These are phyloP conservation scores for Caenorhabditis sinica DNA, from an alignment of 2,888 invertebrate genomes.

Conservation along the genomic window DNA sequence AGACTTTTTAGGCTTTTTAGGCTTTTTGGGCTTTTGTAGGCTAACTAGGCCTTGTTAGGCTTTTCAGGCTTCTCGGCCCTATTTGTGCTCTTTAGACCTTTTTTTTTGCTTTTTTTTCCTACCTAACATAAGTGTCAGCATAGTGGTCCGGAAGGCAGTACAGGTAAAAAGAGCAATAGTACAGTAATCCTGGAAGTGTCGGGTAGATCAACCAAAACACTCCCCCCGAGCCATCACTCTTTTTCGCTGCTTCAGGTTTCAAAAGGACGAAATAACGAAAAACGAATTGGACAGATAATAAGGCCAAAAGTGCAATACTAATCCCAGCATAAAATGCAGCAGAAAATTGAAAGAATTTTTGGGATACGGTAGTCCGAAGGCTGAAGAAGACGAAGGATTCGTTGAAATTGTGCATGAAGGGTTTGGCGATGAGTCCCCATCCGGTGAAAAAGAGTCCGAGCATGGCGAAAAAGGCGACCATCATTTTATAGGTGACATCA, in stretches of 20 bases:
- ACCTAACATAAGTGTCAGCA: conserved; percentile 21
- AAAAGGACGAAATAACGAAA: background rate
- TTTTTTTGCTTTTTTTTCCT: too few relatives aligned
- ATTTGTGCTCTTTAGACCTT: too few relatives aligned
- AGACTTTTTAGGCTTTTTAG: too few relatives aligned
- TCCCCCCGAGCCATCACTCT: background rate
- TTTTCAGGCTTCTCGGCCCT: too few relatives aligned
- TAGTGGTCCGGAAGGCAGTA: conserved; percentile 1
- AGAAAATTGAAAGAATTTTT: background rate
- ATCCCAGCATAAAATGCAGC: background rate
- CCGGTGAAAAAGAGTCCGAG: conserved; percentile 19
- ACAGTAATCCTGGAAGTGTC: background rate
- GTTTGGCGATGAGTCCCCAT: conserved; percentile 4
- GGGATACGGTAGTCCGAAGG: background rate
- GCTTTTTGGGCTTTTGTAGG: too few relatives aligned
- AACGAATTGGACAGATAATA: conserved; percentile 16
- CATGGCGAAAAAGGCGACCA: conserved; percentile 10
- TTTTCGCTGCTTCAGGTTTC: background rate
- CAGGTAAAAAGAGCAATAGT: background rate
- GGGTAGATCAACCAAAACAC: background rate
- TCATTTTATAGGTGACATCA: conserved; percentile 3
- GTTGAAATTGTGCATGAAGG: conserved; percentile 35
- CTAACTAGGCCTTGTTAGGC: too few relatives aligned
- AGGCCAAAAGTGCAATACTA: background rate
- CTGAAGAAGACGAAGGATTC: conserved; percentile 24